phyloP scores from a whole-genome alignment of 2,797 vertebrate genomes.

The Varecia variegata region DNA sequence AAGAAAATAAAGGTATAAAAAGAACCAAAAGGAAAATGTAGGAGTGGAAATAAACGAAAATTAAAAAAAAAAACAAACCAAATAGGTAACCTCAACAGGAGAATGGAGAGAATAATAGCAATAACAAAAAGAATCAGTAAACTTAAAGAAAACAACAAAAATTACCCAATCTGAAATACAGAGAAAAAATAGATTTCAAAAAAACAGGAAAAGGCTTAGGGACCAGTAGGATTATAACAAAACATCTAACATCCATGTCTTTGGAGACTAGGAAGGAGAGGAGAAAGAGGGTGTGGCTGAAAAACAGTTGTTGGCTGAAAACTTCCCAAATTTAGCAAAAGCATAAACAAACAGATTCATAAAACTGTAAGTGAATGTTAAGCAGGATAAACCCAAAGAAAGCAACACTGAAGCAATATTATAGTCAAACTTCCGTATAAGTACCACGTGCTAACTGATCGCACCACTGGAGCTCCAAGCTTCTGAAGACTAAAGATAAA shows the following conservation, averaged over 20 bases:
- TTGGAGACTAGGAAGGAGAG: neutral
- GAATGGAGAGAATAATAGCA: neutral
- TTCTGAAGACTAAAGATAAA: neutral
- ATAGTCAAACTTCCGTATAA: neutral
- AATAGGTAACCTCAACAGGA: neutral
- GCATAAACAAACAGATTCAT: neutral
- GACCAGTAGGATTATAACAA: neutral
- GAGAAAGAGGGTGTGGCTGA: neutral
- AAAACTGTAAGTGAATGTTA: neutral
- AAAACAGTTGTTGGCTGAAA: neutral
- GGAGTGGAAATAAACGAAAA: neutral
- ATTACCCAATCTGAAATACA: neutral
- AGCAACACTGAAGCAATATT: neutral
- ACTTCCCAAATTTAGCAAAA: neutral
- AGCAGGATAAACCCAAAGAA: neutral
- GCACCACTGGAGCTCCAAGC: neutral
- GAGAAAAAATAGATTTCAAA: neutral
- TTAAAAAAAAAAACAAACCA: neutral
- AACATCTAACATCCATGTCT: neutral
- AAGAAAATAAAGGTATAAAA: neutral
- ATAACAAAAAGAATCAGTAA: neutral
- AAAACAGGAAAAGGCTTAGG: neutral
- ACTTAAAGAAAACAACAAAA: neutral
- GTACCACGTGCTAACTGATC: no score
- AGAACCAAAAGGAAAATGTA: neutral